Base-by-base conservation (phyloP, 2,797 vertebrate genomes). In the Gadopsis bispinosus region DNA sequence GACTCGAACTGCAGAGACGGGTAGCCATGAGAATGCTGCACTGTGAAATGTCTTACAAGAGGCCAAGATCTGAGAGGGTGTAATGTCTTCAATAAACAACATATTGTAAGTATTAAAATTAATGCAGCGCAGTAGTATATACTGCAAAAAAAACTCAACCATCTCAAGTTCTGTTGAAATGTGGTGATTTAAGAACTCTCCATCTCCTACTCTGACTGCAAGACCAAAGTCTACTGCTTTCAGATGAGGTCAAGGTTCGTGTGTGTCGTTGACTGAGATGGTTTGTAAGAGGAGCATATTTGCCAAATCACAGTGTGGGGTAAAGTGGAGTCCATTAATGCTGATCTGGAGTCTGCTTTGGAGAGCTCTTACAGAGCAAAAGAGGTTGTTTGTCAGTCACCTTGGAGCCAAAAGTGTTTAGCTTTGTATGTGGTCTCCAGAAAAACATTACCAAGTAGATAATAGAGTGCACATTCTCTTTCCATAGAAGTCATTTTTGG, bases 41-140 rank as follows among this genome's bases (percentile, higher is more conserved):
- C 79, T 31, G 80, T 91, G 85, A 92, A 90, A 92, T 87, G 72
- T 89, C 88, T 86, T 83, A 84, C 85, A 91, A 89, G 76, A 79
- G 79, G 81, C 75, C 73, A 83, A 80, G 77, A 92, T 90, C 80
- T 72, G 53, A 75, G 62, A 74, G 73, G 59, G 69, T 41, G 64
- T 83, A 51, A 68, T 87, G 83, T 83, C 71, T 84, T 87, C 77
- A 88, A 88, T 87, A 89, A 88, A 87, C 75, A 90, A 82, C 84
- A 87, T 58, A 73, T 74, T 88, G 61, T 70, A 85, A 79, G 67
- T 72, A 85, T 88, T 89, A 83, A 76, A 85, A 80, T 74, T n/a
- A 82, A 86, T 81, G 80, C 5, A 51, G 75, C 17, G 61, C 10
- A 4, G 65, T 63, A 68, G 80, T 73, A 69, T 8, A 17, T 4